Evolutionary conservation across 2,888 invertebrate genomes (phyloP).

Genomic region (Pseudoips prasinana): DNA sequence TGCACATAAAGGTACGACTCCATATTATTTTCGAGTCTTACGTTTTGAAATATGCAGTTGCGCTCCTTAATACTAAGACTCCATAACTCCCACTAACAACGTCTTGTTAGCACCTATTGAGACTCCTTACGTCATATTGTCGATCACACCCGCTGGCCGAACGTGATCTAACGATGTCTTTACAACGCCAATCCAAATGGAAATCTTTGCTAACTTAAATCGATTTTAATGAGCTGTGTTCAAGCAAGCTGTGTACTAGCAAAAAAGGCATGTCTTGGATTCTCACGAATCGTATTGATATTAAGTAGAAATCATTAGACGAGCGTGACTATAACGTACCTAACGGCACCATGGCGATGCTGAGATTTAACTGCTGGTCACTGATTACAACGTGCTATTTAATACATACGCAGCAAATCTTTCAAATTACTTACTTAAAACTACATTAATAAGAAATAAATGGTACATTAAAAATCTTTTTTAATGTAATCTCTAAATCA

Average conservation of each 20-base stretch:
- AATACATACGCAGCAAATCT: too few species aligned
- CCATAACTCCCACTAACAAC: constrained; percentile 51
- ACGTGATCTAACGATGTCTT: constrained; percentile 61
- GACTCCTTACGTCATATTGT: constrained; percentile 58
- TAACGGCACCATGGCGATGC: constrained; percentile 34
- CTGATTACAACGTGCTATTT: constrained; percentile 17
- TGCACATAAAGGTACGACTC: too few species aligned
- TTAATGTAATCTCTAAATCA: too few species aligned
- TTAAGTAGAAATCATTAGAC: constrained; percentile 54
- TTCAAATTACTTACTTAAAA: too few species aligned
- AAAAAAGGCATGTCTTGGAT: constrained; percentile 47
- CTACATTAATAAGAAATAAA: too few species aligned
- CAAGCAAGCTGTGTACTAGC: too few species aligned
- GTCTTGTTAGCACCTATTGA: constrained; percentile 68
- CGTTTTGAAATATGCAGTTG: too few species aligned
- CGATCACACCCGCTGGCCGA: constrained; percentile 46
- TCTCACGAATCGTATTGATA: constrained; percentile 54
- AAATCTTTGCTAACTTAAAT: constrained; percentile 50
- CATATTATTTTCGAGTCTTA: too few species aligned
- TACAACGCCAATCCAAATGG: constrained; percentile 52
- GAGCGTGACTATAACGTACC: constrained; percentile 44
- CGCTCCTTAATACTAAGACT: too few species aligned
- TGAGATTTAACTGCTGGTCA: constrained; percentile 25
- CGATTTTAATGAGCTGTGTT: constrained; percentile 55
- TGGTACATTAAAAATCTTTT: too few species aligned